Percentiles rank a stretch among this genome's conserved stretches.
Evolutionary conservation across 2,888 invertebrate genomes (phyloP).

Genomic region (Lamellibrachia satsuma): DNA sequence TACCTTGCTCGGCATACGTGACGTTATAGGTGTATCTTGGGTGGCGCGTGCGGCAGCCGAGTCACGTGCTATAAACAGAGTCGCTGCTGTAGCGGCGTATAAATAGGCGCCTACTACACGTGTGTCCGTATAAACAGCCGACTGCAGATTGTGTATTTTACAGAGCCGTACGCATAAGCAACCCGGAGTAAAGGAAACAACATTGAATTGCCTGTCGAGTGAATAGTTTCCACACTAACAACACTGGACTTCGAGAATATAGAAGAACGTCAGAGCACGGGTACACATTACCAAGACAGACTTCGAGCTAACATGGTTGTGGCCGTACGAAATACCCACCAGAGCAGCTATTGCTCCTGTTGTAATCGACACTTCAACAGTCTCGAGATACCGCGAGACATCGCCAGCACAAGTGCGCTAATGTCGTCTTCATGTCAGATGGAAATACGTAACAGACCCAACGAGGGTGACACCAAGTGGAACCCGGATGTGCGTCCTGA

Average conservation of each 20-base stretch:
- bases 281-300: background rate
- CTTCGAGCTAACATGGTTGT: background rate
- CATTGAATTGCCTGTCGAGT: background rate
- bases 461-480: background rate
- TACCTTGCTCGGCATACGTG: background rate
- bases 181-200: background rate
- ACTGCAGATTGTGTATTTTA: background rate
- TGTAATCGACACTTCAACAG: conserved; percentile 2
- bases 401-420: background rate
- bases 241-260: background rate
- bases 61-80: background rate
- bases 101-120: background rate
- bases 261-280: too few species aligned
- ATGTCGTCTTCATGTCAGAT: background rate
- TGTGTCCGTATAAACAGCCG: background rate
- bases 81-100: background rate
- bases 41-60: background rate
- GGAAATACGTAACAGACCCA: background rate
- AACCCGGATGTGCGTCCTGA: background rate
- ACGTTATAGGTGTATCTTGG: background rate
- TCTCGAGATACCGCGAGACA: background rate
- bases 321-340: background rate
- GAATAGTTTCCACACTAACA: background rate
- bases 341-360: conserved; percentile 3
- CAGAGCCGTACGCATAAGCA: background rate